phyloP scores from a whole-genome alignment of 1,140 invertebrate species.

The Elymnias hypermnestra region DNA sequence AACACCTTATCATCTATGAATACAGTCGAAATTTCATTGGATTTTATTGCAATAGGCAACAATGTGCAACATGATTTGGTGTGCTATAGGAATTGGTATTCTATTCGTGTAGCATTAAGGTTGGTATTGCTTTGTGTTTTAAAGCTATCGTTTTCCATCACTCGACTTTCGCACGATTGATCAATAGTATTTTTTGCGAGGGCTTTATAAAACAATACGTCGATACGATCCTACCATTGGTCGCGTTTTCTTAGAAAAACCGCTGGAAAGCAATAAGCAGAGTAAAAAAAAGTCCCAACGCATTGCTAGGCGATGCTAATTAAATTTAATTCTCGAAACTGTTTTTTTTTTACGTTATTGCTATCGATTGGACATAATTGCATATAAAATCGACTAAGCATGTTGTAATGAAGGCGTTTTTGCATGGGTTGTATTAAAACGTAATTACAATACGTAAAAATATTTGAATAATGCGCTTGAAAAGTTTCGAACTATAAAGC shows the following conservation, averaged over 20 bases:
- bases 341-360: constrained; percentile 20
- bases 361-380: constrained; percentile 24
- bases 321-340: constrained; percentile 37
- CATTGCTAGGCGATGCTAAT: constrained; percentile 26
- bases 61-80: too few species aligned
- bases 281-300: constrained; percentile 23
- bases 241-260: constrained; percentile 37
- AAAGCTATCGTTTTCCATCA: constrained; percentile 51
- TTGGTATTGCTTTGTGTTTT: too few species aligned
- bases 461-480: too few species aligned
- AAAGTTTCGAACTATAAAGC: too few species aligned
- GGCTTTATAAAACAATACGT: constrained; percentile 73
- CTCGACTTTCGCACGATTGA: constrained; percentile 72
- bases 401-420: too few species aligned
- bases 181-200: constrained; percentile 73
- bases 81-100: constrained; percentile 35
- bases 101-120: constrained; percentile 35
- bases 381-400: constrained; percentile 23
- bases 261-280: constrained; percentile 30
- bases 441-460: too few species aligned
- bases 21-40: too few species aligned
- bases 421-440: constrained; percentile 10
- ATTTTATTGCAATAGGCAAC: too few species aligned
- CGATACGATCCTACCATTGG: constrained; percentile 63
- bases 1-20: too few species aligned